Percentiles rank a stretch among this genome's conserved stretches.
Evolutionary conservation across 2,888 invertebrate species (phyloP).

Genomic region (Saturnia pavonia): DNA sequence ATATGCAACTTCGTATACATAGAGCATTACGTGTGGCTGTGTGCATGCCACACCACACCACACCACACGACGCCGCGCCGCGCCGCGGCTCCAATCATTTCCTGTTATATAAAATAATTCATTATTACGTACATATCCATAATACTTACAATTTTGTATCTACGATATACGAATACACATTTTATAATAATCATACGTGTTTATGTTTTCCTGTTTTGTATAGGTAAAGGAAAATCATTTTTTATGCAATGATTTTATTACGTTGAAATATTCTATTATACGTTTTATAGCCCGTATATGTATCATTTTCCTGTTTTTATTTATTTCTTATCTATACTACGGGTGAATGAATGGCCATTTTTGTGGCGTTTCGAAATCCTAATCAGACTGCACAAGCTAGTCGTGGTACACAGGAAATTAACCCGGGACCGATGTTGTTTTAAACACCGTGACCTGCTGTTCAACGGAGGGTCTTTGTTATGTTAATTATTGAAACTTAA

Average conservation of each 20-base stretch:
- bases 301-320: background rate
- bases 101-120: slow-evolving; percentile 58
- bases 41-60: slow-evolving; percentile 17
- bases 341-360: background rate
- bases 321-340: background rate
- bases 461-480: background rate
- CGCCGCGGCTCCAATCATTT: slow-evolving; percentile 53
- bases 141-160: slow-evolving; percentile 16
- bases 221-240: slow-evolving; percentile 9
- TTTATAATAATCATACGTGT: slow-evolving; percentile 14
- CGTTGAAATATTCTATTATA: background rate
- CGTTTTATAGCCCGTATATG: background rate
- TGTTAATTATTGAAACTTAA: background rate
- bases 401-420: background rate
- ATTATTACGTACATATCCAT: slow-evolving; percentile 21
- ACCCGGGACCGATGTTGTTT: background rate
- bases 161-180: slow-evolving; percentile 21
- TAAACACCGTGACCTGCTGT: background rate
- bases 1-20: slow-evolving; percentile 36
- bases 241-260: background rate
- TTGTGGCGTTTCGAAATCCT: background rate
- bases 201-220: slow-evolving; percentile 25
- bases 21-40: slow-evolving; percentile 31
- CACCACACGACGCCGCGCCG: background rate
- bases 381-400: background rate